Evolutionary conservation across 2,888 invertebrate genomes (phyloP).

Genomic region (Pediacus dermestoides): DNA sequence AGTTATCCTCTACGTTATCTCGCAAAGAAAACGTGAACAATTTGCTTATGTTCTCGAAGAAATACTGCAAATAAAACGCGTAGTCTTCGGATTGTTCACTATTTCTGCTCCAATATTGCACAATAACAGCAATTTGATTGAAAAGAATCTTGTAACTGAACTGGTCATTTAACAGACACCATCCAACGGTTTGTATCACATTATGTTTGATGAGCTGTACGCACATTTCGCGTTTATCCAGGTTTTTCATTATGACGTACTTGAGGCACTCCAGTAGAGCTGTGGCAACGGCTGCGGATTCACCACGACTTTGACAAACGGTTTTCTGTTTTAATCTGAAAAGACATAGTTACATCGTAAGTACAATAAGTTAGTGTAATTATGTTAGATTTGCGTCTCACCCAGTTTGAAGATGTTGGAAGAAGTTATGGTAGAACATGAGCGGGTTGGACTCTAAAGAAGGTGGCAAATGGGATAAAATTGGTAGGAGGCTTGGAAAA

Average conservation of each 20-base stretch:
- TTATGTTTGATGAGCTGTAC: constrained; percentile 47
- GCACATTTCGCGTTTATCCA: constrained; percentile 49
- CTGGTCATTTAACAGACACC: constrained; percentile 48
- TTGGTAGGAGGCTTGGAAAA: constrained; percentile 71
- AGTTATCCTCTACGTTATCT: constrained; percentile 30
- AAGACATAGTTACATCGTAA: too few relatives aligned
- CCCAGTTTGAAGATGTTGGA: constrained; percentile 66
- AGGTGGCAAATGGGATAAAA: constrained; percentile 67
- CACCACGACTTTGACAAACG: constrained; percentile 61
- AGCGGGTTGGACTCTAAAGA: constrained; percentile 47
- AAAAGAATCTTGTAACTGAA: constrained; percentile 51
- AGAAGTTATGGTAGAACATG: constrained; percentile 64
- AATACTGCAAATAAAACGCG: constrained; percentile 41
- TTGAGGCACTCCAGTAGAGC: constrained; percentile 74
- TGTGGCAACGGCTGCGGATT: constrained; percentile 63
- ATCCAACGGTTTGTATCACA: constrained; percentile 51
- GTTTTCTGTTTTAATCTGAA: constrained; percentile 60
- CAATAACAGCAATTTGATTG: constrained; percentile 51
- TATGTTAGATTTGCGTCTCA: constrained; percentile 45
- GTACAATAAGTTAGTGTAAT: background rate
- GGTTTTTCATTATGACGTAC: constrained; percentile 56
- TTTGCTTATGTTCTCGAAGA: constrained; percentile 46
- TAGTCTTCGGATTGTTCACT: constrained; percentile 41
- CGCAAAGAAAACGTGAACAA: constrained; percentile 40
- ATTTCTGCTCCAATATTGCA: constrained; percentile 59